phyloP scores from a whole-genome alignment of 2,797 vertebrate genomes.

The Australoheros facetus region DNA sequence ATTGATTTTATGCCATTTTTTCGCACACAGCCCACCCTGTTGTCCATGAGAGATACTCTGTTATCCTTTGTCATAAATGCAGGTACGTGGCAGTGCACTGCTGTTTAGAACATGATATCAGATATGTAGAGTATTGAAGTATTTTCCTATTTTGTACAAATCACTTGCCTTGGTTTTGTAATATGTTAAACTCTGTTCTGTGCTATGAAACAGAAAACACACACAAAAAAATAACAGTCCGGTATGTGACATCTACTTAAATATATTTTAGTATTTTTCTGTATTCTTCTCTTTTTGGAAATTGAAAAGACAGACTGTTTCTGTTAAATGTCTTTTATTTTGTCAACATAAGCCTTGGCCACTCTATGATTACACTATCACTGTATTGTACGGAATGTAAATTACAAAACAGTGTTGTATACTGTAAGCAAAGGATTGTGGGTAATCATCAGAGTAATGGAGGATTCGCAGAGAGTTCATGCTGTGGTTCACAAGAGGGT shows the following conservation, averaged over 20 bases:
- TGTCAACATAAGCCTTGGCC: too few relatives aligned
- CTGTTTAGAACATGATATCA: neutral
- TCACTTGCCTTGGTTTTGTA: neutral
- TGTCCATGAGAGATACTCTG: too few relatives aligned
- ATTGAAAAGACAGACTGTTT: too few relatives aligned
- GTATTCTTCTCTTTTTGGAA: too few relatives aligned
- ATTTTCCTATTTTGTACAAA: neutral
- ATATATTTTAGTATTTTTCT: too few relatives aligned
- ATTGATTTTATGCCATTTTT: neutral
- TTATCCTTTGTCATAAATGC: neutral
- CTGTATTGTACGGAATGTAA: neutral
- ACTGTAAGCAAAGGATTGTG: conserved; percentile 1
- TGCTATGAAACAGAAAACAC: too few relatives aligned
- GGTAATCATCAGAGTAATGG: neutral
- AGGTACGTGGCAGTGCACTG: neutral
- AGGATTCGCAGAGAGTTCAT: neutral
- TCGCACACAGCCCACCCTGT: too few relatives aligned
- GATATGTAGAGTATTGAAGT: neutral
- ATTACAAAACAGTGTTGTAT: neutral
- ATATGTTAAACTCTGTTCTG: neutral
- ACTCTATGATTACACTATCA: too few relatives aligned
- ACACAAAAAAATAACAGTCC: too few relatives aligned
- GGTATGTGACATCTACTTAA: too few relatives aligned
- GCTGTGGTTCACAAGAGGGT: neutral
- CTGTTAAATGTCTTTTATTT: too few relatives aligned